A percentile compares a stretch with the other conserved stretches of the same genome.
phyloP scores from a whole-genome alignment of 2,888 invertebrate genomes.

The Erebia ligea region DNA sequence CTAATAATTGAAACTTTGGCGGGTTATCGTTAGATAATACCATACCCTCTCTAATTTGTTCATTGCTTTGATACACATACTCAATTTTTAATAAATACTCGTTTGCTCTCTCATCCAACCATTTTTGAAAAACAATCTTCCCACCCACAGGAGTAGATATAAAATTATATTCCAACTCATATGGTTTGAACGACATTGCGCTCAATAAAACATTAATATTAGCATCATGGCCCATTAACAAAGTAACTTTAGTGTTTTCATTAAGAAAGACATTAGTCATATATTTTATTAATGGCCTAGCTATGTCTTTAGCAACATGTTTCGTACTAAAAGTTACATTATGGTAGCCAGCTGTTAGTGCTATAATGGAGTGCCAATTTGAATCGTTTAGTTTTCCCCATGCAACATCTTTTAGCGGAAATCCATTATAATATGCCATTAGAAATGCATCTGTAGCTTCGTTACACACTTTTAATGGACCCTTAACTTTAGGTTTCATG shows the following conservation, averaged over 20 bases:
- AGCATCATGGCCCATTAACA: constrained; percentile 74
- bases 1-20: constrained; percentile 56
- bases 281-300: constrained; percentile 59
- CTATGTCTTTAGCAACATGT: constrained; percentile 64
- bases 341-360: constrained; percentile 61
- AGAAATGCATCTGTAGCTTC: constrained; percentile 68
- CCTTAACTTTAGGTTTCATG: constrained; percentile 60
- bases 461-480: constrained; percentile 69
- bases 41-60: constrained; percentile 59
- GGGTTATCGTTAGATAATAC: constrained; percentile 56
- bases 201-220: constrained; percentile 66
- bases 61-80: constrained; percentile 65
- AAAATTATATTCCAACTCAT: constrained; percentile 55
- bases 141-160: constrained; percentile 66
- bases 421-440: constrained; percentile 72
- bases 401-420: constrained; percentile 59
- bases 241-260: constrained; percentile 51
- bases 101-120: constrained; percentile 50
- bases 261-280: constrained; percentile 56
- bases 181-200: constrained; percentile 57
- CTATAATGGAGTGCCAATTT: constrained; percentile 57
- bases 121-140: constrained; percentile 72
- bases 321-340: constrained; percentile 66
- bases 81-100: constrained; percentile 58
- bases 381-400: constrained; percentile 60